Base-by-base conservation (phyloP, 1,140 invertebrate genomes). In the Cataglyphis hispanica region DNA sequence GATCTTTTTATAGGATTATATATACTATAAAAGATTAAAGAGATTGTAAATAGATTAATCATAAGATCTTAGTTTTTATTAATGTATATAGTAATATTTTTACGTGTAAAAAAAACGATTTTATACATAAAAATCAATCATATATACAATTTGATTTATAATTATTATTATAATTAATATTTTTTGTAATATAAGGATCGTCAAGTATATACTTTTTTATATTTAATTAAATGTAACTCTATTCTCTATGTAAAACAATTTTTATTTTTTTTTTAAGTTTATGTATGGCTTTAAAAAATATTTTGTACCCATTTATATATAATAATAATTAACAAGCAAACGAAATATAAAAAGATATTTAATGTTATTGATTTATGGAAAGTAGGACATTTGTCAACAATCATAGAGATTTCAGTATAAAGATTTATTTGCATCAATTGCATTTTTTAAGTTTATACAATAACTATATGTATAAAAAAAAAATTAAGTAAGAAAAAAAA, bases 361-460 rank as follows among this genome's bases (percentile, higher is more conserved):
- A 46, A 46, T 16, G 2, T 11, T 22, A 37, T 53, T 58, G 3
- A 13, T 61, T 25, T 53, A 25, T 19, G 8, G 10, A 60, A 34
- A 43, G 5, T 16, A 58, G 40, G 4, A 34, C 11, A 10, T 72
- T 75, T 40, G 13, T 40, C 34, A 84, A 63, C 46, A 70, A 40
- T 67, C 8, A 60, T 6, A 40, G 31, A 67, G n/a, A 31, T 16
- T 60, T 63, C 22, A 76, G 40, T 85, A 87, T 87, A 89, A 53
- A 81, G 75, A 77, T 87, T 78, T 87, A 86, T 88, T 89, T 86
- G 80, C 78, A 84, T 76, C 53, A 90, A 61, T 83, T 74, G 19
- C 66, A 25, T 78, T 58, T 67, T 87, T 66, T 76, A 81, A 46
- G 69, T 88, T 75, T 58, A 89, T 86, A 77, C 13, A 50, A 50